Percentiles rank a stretch among this genome's conserved stretches.
These are phyloP conservation scores for Neodiprion virginianus DNA, from an alignment of 1,140 invertebrate genomes.

Conservation along the genomic window DNA sequence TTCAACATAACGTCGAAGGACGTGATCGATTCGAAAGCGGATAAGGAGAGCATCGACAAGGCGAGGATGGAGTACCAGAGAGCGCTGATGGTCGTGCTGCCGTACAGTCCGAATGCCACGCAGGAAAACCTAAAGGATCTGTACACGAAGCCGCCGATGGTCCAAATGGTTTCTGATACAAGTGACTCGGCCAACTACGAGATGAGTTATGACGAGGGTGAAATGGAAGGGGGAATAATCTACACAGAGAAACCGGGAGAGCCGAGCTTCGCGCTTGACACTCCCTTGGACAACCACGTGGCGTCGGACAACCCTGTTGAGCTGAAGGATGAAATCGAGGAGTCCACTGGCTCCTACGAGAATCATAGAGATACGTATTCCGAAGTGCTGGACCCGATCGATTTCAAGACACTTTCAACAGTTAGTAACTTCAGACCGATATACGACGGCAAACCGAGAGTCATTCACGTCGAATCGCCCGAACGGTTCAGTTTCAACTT, in stretches of 20 bases:
- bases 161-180: conserved; percentile 51
- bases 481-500: conserved; percentile 51
- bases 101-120: conserved; percentile 59
- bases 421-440: conserved; percentile 24
- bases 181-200: conserved; percentile 13
- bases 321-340: conserved; percentile 27
- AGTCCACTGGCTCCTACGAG: conserved; percentile 35
- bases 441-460: background rate
- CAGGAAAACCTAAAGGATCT: conserved; percentile 59
- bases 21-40: conserved; percentile 47
- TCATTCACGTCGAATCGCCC: conserved; percentile 28
- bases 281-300: conserved; percentile 19
- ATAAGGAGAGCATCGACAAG: conserved; percentile 53
- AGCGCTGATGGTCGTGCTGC: conserved; percentile 65
- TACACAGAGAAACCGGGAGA: background rate
- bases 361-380: conserved; percentile 41
- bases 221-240: conserved; percentile 4
- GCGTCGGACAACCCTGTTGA: conserved; percentile 23
- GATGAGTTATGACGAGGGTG: conserved; percentile 20
- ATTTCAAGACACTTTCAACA: conserved; percentile 8
- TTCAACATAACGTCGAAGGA: conserved; percentile 67
- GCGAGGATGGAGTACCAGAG: conserved; percentile 61
- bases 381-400: conserved; percentile 29
- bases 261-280: conserved; percentile 21
- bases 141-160: conserved; percentile 64